phyloP scores from a whole-genome alignment of 2,797 vertebrate species.

The Syndactyla subalaris region DNA sequence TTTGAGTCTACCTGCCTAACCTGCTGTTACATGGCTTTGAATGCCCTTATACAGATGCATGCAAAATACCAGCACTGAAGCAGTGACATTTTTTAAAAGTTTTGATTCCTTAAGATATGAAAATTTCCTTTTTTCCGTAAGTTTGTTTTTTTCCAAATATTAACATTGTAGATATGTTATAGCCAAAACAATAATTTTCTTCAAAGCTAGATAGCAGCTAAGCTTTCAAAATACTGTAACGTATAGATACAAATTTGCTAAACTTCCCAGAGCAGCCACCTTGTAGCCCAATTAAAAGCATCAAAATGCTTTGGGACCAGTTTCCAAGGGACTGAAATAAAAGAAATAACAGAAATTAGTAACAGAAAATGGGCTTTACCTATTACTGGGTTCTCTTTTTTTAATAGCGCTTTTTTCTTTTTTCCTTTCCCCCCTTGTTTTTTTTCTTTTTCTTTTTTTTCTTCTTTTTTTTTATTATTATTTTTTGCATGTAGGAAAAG shows the following conservation, averaged over 20 bases:
- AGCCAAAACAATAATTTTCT: not conserved
- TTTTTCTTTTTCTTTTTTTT: too few species aligned
- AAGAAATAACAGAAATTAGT: not conserved
- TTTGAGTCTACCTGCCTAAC: not conserved
- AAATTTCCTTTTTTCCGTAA: not conserved
- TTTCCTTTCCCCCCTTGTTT: not conserved
- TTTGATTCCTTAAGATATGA: not conserved
- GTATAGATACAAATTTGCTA: not conserved
- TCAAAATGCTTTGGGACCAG: not conserved
- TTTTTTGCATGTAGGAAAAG: slow-evolving; percentile 69
- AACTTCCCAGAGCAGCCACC: not conserved
- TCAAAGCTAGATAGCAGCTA: not conserved
- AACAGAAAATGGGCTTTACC: not conserved
- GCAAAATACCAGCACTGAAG: not conserved
- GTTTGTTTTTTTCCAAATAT: not conserved
- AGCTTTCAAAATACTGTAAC: not conserved
- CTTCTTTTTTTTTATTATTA: not conserved
- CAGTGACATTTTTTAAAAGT: not conserved
- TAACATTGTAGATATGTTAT: not conserved
- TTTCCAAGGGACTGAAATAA: not conserved
- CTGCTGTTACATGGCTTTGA: not conserved
- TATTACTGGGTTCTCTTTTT: not conserved
- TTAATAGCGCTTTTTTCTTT: not conserved
- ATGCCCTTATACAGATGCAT: not conserved
- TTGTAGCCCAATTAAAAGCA: not conserved